These are phyloP conservation scores for Antigone vipio DNA, from an alignment of 2,113 vertebrate genomes.

Conservation along the genomic window DNA sequence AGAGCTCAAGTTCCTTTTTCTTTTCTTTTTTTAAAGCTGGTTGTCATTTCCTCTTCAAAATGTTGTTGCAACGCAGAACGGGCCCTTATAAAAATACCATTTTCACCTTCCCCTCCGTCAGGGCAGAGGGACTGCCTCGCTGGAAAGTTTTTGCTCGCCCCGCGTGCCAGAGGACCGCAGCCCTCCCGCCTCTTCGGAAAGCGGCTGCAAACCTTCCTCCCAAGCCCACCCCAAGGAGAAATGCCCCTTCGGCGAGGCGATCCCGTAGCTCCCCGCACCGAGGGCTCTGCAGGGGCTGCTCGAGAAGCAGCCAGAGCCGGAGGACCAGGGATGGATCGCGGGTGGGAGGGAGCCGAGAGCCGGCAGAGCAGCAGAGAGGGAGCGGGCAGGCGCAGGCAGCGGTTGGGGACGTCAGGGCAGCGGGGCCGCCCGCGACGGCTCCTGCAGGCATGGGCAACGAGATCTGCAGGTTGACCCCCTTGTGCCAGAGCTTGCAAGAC, in stretches of 20 bases:
- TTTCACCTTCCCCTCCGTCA: neutral
- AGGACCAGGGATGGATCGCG: neutral
- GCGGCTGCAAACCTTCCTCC: neutral
- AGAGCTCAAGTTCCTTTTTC: slow-evolving; percentile 28
- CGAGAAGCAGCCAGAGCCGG: neutral
- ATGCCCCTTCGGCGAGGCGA: neutral
- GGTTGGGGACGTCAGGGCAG: neutral
- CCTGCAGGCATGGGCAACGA: neutral
- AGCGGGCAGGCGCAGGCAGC: neutral
- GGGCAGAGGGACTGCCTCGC: neutral
- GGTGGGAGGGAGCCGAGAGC: neutral
- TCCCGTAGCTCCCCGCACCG: neutral
- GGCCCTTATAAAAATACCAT: neutral
- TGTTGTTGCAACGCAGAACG: neutral
- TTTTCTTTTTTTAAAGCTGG: neutral
- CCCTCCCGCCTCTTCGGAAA: neutral
- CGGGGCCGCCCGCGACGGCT: neutral
- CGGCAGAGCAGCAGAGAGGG: neutral
- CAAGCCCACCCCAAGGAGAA: neutral
- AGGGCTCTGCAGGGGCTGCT: neutral
- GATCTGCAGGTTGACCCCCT: neutral
- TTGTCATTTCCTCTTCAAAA: slow-evolving; percentile 43
- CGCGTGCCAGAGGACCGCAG: fast-evolving
- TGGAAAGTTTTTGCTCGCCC: neutral
- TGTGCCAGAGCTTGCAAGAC: neutral